These are phyloP conservation scores for human DNA, from an alignment of 2,113 vertebrate species.

Conservation along the genomic window GRCh38 chrX:80327501-80328000, in stretches of 20 bases:
- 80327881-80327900: neutral
- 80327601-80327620: neutral
- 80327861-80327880: neutral
- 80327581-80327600: neutral
- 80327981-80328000: neutral
- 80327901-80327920: neutral
- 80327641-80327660: neutral
- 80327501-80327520: neutral
- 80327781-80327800: neutral
- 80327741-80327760: neutral
- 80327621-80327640: neutral
- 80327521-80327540: neutral
- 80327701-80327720: neutral
- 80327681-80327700: neutral
- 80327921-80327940: neutral
- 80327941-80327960: neutral
- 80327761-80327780: neutral
- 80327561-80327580: neutral
- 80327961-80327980: neutral
- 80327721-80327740: neutral
- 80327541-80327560: neutral
- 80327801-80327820: neutral
- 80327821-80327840: neutral
- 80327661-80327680: neutral
- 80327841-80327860: neutral